A percentile compares a stretch with the other conserved stretches of the same genome.
These are phyloP conservation scores for Tachina fera DNA, from an alignment of 2,888 invertebrate species.

Conservation along the genomic window DNA sequence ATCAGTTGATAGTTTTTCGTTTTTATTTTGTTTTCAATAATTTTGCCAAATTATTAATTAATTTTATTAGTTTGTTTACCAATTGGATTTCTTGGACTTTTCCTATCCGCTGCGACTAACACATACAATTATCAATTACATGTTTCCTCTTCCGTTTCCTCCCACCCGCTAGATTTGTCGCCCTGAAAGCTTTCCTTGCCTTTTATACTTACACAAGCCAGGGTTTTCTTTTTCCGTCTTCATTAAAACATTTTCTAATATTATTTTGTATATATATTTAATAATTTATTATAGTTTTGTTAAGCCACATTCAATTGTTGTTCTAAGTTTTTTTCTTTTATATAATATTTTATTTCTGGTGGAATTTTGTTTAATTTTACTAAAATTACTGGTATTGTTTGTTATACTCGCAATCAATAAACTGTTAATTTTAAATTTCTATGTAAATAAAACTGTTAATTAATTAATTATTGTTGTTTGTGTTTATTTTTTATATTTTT, in stretches of 20 bases:
- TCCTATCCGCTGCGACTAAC: too few species aligned
- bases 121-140: too few species aligned
- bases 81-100: too few species aligned
- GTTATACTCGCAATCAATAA: constrained; percentile 6
- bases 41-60: too few species aligned
- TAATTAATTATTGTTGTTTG: background rate
- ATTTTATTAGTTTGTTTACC: too few species aligned
- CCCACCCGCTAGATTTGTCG: background rate
- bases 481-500: background rate
- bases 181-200: background rate
- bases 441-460: background rate
- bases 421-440: constrained; percentile 11
- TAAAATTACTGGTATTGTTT: constrained; percentile 18
- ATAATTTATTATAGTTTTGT: constrained; percentile 44
- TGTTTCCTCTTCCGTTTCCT: too few species aligned
- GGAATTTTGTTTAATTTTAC: constrained; percentile 30
- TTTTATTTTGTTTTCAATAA: too few species aligned
- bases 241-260: constrained; percentile 11
- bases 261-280: constrained; percentile 2
- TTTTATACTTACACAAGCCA: constrained; percentile 20
- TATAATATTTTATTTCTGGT: constrained; percentile 5
- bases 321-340: constrained; percentile 19
- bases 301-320: constrained; percentile 66
- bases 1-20: too few species aligned
- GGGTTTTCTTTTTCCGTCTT: background rate